Percentiles rank a stretch among this genome's conserved stretches.
Evolutionary conservation across 2,113 vertebrate genomes (phyloP).

Genomic region (Trachemys scripta): DNA sequence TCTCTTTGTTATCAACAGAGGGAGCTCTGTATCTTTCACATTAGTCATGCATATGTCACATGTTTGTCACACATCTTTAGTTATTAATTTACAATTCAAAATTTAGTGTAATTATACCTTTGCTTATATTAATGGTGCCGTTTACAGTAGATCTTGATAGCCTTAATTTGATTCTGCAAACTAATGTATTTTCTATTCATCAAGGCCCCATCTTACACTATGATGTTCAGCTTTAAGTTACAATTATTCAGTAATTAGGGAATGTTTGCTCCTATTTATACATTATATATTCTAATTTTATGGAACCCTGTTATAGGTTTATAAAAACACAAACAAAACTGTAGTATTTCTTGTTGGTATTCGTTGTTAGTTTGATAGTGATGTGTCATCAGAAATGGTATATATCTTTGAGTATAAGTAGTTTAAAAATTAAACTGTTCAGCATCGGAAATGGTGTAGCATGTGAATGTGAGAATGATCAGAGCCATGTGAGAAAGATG

Average conservation of each 20-base stretch:
- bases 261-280: slow-evolving; percentile 53
- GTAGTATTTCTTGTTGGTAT: neutral
- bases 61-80: slow-evolving; percentile 39
- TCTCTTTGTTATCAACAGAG: slow-evolving; percentile 46
- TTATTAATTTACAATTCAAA: slow-evolving; percentile 58
- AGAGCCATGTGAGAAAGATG: neutral
- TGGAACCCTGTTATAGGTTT: slow-evolving; percentile 42
- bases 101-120: slow-evolving; percentile 60
- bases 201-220: neutral
- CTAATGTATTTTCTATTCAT: slow-evolving; percentile 43
- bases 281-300: slow-evolving; percentile 32
- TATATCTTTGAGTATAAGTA: neutral
- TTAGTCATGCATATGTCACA: neutral
- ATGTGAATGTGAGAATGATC: slow-evolving; percentile 24
- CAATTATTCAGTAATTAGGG: slow-evolving; percentile 50
- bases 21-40: slow-evolving; percentile 59
- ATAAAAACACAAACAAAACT: slow-evolving; percentile 47
- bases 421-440: neutral
- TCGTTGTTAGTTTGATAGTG: neutral
- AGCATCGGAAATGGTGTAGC: neutral
- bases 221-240: neutral
- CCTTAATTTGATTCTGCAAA: slow-evolving; percentile 56
- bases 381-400: neutral
- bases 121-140: slow-evolving; percentile 48
- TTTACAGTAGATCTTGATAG: slow-evolving; percentile 55